Conservation (phyloP, 2,113 vertebrate species). For the Dolichallabes microphthalmus region DNA sequence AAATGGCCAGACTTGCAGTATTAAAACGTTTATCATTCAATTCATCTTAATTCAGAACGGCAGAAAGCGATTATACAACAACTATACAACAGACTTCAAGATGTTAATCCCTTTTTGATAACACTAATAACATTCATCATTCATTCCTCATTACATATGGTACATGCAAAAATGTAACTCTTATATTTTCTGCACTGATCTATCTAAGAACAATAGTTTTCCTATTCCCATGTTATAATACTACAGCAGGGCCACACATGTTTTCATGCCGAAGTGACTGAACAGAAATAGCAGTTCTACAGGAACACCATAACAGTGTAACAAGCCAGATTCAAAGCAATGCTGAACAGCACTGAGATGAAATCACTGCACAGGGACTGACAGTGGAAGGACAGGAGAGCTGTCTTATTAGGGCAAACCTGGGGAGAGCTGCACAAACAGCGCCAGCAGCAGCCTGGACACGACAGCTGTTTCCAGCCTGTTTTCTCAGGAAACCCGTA, state of each 20-base stretch:
- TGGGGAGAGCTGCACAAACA: constrained; percentile 17
- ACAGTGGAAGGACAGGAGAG: constrained; percentile 13
- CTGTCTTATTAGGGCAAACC: constrained; percentile 34
- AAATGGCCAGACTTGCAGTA: not conserved
- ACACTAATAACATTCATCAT: not conserved
- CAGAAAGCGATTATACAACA: not conserved
- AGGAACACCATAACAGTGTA: not conserved
- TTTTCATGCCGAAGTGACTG: not conserved
- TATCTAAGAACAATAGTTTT: not conserved
- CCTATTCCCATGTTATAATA: not conserved
- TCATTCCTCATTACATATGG: not conserved
- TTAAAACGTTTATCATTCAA: not conserved
- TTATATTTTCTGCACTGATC: not conserved
- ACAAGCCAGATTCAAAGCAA: not conserved
- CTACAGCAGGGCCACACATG: not conserved
- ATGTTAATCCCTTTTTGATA: not conserved
- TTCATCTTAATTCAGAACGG: not conserved
- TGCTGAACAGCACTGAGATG: not conserved
- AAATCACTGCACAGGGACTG: not conserved
- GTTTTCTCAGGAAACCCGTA: constrained; percentile 31
- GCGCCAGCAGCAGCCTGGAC: constrained; percentile 14
- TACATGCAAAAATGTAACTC: not conserved
- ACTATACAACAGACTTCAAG: not conserved
- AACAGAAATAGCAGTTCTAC: constrained; percentile 13
- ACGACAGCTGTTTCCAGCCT: constrained; percentile 46